Percentiles rank a stretch among this genome's conserved stretches.
These are phyloP conservation scores for Protonibea diacanthus DNA, from an alignment of 2,797 vertebrate genomes.

Conservation along the genomic window DNA sequence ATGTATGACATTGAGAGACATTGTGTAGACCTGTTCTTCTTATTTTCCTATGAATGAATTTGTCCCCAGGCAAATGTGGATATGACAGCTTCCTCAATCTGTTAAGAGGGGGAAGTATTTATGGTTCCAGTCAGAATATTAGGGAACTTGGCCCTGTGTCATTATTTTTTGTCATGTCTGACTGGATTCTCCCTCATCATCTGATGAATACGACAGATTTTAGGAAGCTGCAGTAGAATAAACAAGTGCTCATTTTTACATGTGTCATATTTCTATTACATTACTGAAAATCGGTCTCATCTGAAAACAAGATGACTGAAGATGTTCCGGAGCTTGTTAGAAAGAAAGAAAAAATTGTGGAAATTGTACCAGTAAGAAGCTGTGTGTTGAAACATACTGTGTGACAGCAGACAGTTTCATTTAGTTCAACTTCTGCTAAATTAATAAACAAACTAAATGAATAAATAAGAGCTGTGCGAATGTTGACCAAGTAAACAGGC, in stretches of 20 bases:
- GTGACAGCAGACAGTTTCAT: constrained; percentile 26
- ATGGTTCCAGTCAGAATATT: constrained; percentile 77
- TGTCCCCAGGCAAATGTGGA: constrained; percentile 68
- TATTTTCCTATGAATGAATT: constrained; percentile 74
- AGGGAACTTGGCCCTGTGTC: constrained; percentile 78
- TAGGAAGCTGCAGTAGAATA: constrained; percentile 20
- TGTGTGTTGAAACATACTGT: neutral
- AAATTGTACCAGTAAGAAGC: constrained; percentile 14
- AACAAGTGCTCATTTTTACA: constrained; percentile 4
- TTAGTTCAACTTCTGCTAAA: constrained; percentile 50
- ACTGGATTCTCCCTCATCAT: constrained; percentile 67
- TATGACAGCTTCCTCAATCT: constrained; percentile 76
- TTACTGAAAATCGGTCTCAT: neutral
- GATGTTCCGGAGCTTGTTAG: neutral
- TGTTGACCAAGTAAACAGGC: constrained; percentile 78
- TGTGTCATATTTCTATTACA: neutral
- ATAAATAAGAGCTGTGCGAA: constrained; percentile 56
- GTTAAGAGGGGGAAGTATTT: constrained; percentile 72
- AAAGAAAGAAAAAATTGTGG: neutral
- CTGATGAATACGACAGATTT: constrained; percentile 29
- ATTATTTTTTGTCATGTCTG: constrained; percentile 74
- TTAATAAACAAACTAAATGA: constrained; percentile 52
- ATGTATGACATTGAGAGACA: constrained; percentile 42
- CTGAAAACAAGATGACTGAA: neutral
- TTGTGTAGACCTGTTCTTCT: constrained; percentile 38